Percentiles rank a stretch among this genome's conserved stretches.
Conservation (phyloP, 92 coral and sea anemone genomes). For the Porites cylindrica region DNA sequence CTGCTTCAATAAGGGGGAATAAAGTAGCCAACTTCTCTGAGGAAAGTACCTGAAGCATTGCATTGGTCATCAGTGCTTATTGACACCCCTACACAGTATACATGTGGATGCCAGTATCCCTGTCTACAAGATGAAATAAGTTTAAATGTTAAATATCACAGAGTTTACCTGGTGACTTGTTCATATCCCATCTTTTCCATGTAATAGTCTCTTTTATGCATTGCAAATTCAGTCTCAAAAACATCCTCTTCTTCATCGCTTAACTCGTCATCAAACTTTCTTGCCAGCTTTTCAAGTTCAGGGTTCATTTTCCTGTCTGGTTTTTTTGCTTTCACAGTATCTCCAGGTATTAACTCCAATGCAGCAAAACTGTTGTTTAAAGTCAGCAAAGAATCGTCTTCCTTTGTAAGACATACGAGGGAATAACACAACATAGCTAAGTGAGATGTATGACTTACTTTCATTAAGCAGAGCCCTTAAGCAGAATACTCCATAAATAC, state of each 20-base stretch:
- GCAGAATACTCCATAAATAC: background rate
- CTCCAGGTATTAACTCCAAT: slow-evolving; percentile 62
- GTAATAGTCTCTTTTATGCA: slow-evolving; percentile 88
- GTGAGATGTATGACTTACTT: background rate
- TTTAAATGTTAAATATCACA: background rate
- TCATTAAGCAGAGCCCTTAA: background rate
- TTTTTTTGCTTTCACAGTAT: slow-evolving; percentile 36
- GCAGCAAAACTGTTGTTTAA: slow-evolving; percentile 70
- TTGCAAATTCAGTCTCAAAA: slow-evolving; percentile 93
- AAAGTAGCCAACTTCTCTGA: too few relatives aligned
- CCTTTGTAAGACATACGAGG: background rate
- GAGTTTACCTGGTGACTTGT: slow-evolving; percentile 69
- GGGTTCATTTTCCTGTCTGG: slow-evolving; percentile 41
- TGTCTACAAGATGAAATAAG: background rate
- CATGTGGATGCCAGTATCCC: too few relatives aligned
- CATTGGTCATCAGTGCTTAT: too few relatives aligned
- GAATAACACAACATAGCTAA: background rate
- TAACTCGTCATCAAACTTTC: slow-evolving; percentile 64
- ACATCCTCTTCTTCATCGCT: slow-evolving; percentile 80
- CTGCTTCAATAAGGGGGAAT: too few relatives aligned
- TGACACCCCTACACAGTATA: too few relatives aligned
- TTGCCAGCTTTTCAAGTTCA: slow-evolving; percentile 72
- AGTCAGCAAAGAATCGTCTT: slow-evolving; percentile 42
- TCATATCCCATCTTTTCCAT: slow-evolving; percentile 85
- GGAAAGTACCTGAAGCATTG: too few relatives aligned